phyloP scores from a whole-genome alignment of 2,113 vertebrate genomes.

The Pterocles gutturalis region DNA sequence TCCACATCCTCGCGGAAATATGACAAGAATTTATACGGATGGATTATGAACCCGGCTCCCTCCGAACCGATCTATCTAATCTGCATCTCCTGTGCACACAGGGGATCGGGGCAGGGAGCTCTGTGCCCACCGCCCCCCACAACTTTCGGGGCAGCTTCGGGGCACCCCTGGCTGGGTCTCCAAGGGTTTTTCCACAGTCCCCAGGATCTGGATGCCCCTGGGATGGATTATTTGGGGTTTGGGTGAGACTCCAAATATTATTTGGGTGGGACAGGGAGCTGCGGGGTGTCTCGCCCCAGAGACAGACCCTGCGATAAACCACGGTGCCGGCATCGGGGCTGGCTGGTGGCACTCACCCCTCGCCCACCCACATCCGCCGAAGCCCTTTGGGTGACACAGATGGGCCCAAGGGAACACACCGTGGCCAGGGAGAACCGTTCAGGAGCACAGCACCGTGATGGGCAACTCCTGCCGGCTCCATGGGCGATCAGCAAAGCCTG shows the following conservation, averaged over 20 bases:
- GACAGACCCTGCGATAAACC: background rate
- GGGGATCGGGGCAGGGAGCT: background rate
- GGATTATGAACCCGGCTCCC: constrained; percentile 23
- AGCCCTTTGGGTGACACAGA: background rate
- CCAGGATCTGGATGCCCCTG: background rate
- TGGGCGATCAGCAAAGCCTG: background rate
- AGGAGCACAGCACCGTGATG: accelerated
- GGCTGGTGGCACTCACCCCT: background rate
- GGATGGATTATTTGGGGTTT: background rate
- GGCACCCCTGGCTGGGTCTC: background rate
- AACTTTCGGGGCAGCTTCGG: accelerated
- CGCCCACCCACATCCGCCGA: background rate
- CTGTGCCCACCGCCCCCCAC: background rate
- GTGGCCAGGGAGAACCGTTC: accelerated
- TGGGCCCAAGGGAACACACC: background rate
- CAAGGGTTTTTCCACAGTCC: accelerated
- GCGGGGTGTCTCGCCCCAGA: accelerated
- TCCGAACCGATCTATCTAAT: background rate
- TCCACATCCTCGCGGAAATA: constrained; percentile 44
- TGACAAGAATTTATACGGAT: constrained; percentile 60
- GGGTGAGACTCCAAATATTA: background rate
- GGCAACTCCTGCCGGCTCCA: accelerated
- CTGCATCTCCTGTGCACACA: background rate
- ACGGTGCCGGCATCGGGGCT: accelerated
- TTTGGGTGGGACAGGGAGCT: background rate